Evolutionary conservation across 2,888 invertebrate species (phyloP).

Genomic region (Hyles lineata): DNA sequence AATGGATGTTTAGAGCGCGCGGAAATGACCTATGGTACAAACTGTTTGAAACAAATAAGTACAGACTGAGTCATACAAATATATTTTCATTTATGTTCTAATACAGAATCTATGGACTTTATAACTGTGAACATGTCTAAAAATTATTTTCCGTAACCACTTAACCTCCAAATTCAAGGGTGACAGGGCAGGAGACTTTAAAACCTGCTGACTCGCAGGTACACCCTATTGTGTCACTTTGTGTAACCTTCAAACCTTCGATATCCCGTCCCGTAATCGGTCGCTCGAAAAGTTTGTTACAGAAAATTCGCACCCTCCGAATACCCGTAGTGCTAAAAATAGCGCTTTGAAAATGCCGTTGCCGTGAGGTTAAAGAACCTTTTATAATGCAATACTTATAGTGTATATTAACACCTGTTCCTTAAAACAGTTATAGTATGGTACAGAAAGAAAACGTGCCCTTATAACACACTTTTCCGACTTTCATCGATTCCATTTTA

Average conservation of each 20-base stretch:
- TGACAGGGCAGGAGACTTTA: neutral
- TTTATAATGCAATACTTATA: neutral
- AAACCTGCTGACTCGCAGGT: neutral
- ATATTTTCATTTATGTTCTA: no score
- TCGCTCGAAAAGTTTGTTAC: conserved; percentile 34
- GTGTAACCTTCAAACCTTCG: conserved; percentile 28
- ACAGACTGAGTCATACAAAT: no score
- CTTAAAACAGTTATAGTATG: no score
- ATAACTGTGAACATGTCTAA: no score
- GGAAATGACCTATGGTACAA: no score
- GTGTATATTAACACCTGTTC: neutral
- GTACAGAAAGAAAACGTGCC: no score
- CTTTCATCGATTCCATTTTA: no score
- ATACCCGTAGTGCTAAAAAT: conserved; percentile 31
- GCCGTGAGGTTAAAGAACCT: neutral
- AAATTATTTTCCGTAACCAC: neutral
- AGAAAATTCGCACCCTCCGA: conserved; percentile 36
- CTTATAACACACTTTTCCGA: neutral
- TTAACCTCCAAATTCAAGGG: neutral
- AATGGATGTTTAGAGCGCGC: no score
- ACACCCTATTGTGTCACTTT: conserved; percentile 18
- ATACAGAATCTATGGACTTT: no score
- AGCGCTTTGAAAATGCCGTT: conserved; percentile 23
- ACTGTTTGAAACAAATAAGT: no score
- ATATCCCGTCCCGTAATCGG: conserved; percentile 26